Evolutionary conservation across 2,888 invertebrate genomes (phyloP).

Genomic region (Panopea generosa): DNA sequence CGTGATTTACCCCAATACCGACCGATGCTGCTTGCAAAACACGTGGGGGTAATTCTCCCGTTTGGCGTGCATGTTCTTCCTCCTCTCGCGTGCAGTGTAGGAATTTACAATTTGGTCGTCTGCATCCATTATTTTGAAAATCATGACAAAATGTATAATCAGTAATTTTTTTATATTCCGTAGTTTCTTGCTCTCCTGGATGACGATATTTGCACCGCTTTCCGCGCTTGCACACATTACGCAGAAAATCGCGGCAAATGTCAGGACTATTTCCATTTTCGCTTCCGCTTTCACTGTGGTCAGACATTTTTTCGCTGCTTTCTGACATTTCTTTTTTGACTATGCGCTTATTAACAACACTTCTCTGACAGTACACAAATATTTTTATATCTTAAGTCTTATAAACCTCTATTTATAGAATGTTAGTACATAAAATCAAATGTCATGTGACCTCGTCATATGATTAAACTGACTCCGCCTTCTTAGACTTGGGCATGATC

Average conservation of each 20-base stretch:
- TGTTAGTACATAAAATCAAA: slow-evolving; percentile 22
- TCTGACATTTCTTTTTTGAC: slow-evolving; percentile 43
- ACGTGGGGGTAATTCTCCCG: slow-evolving; percentile 89
- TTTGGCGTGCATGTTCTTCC: slow-evolving; percentile 90
- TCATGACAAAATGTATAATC: slow-evolving; percentile 87
- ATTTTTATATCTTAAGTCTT: too few relatives aligned
- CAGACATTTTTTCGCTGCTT: slow-evolving; percentile 75
- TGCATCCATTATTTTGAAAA: slow-evolving; percentile 91
- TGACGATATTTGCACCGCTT: slow-evolving; percentile 88
- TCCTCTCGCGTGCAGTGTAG: slow-evolving; percentile 91
- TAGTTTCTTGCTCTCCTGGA: slow-evolving; percentile 84
- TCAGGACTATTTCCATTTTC: slow-evolving; percentile 84
- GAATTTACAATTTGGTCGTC: slow-evolving; percentile 91
- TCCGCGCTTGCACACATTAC: slow-evolving; percentile 88
- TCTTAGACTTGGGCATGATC: not conserved
- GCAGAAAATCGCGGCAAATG: slow-evolving; percentile 88
- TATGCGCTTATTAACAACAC: slow-evolving; percentile 6
- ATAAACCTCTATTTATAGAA: slow-evolving; percentile 2
- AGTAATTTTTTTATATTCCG: slow-evolving; percentile 80
- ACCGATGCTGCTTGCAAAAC: slow-evolving; percentile 82
- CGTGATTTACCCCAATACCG: slow-evolving; percentile 77
- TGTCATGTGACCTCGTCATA: slow-evolving; percentile 31
- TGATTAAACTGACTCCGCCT: slow-evolving; percentile 14
- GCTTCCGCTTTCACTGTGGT: slow-evolving; percentile 79
- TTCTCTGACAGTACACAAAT: too few relatives aligned